These are phyloP conservation scores for Lepeophtheirus salmonis DNA, from an alignment of 1,140 invertebrate species.

Conservation along the genomic window DNA sequence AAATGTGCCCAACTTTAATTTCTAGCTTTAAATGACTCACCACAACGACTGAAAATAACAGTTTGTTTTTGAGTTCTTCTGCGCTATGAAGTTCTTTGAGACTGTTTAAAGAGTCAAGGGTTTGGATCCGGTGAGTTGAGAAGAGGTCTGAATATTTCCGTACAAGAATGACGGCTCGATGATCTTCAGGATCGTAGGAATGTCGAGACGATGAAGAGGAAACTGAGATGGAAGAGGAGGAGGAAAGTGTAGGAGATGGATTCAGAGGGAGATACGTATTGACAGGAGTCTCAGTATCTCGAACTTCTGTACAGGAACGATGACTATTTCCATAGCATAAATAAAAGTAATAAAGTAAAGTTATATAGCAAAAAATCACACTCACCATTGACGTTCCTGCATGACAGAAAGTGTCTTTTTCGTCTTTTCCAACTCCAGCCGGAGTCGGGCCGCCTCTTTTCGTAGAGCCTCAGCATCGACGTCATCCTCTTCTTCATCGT, in stretches of 20 bases:
- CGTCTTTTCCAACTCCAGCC: neutral
- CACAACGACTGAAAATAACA: slow-evolving; percentile 80
- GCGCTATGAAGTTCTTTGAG: slow-evolving; percentile 54
- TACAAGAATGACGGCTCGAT: slow-evolving; percentile 35
- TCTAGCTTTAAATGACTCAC: slow-evolving; percentile 40
- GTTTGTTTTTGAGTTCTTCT: slow-evolving; percentile 72
- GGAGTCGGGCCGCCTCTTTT: neutral
- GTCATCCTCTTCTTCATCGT: no score
- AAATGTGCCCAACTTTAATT: neutral
- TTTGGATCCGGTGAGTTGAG: slow-evolving; percentile 56
- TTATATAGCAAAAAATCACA: no score
- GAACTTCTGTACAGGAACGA: neutral
- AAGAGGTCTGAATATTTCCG: slow-evolving; percentile 63
- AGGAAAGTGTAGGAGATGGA: neutral
- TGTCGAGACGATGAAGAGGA: neutral
- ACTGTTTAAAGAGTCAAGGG: slow-evolving; percentile 57
- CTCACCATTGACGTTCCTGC: neutral
- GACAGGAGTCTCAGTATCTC: neutral
- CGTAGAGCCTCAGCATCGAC: neutral
- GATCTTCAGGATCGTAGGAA: neutral
- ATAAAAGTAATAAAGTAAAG: no score
- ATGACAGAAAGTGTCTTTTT: neutral
- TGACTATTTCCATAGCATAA: neutral
- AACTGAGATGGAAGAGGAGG: neutral
- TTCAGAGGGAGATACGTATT: neutral